Conservation (phyloP, 2,113 vertebrate genomes). For the Carassius carassius region DNA sequence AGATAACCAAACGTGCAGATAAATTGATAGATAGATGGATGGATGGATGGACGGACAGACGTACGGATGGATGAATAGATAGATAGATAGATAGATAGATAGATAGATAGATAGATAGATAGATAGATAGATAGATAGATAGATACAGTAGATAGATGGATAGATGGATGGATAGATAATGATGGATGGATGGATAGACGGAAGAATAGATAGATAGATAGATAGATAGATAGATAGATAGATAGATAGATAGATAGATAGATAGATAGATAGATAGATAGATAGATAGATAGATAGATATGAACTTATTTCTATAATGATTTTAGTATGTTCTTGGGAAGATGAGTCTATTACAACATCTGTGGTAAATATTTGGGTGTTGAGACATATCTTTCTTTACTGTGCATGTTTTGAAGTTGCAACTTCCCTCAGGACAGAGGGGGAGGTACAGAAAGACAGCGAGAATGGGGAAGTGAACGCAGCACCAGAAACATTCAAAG, state of each 20-base stretch:
- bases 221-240: background rate
- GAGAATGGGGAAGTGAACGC: conserved; percentile 38
- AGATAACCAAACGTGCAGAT: background rate
- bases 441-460: conserved; percentile 7
- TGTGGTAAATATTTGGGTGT: conserved; percentile 10
- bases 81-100: background rate
- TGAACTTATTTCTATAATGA: background rate
- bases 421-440: conserved; percentile 43
- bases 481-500: conserved; percentile 36
- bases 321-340: conserved; percentile 9
- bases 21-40: background rate
- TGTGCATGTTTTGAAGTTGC: conserved; percentile 40
- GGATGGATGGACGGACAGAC: background rate
- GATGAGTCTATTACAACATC: background rate
- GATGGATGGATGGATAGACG: background rate
- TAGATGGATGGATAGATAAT: background rate
- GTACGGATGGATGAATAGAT: background rate
- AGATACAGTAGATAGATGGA: background rate
- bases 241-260: background rate
- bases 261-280: too few species aligned
- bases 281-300: too few species aligned
- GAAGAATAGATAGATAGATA: background rate
- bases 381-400: conserved; percentile 13
- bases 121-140: background rate
- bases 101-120: background rate